phyloP scores from a whole-genome alignment of 2,888 invertebrate species.

The Dicranocentrus wangi region DNA sequence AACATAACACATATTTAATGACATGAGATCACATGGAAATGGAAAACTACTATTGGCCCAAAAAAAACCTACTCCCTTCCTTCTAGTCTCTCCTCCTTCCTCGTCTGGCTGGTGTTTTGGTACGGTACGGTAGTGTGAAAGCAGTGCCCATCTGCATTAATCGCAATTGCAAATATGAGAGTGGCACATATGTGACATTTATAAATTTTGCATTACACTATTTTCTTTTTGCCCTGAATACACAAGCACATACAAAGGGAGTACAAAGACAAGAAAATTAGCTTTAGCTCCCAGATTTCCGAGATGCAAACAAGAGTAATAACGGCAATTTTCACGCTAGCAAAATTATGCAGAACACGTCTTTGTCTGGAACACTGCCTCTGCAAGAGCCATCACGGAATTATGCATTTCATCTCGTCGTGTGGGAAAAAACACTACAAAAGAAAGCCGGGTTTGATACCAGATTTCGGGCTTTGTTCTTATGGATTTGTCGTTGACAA shows the following conservation, averaged over 20 bases:
- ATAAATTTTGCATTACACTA: conserved; percentile 31
- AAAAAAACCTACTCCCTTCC: not conserved
- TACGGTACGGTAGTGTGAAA: no score
- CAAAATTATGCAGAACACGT: conserved; percentile 33
- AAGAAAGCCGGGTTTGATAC: not conserved
- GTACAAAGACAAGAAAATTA: not conserved
- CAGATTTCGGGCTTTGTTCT: not conserved
- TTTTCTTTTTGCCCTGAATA: no score
- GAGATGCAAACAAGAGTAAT: conserved; percentile 30
- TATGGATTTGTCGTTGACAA: conserved; percentile 54
- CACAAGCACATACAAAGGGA: not conserved
- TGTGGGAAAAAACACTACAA: not conserved
- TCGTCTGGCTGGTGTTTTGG: not conserved
- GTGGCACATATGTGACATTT: conserved; percentile 45
- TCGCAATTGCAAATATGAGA: conserved; percentile 33
- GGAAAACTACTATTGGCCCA: conserved; percentile 3
- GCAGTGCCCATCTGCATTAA: conserved; percentile 22
- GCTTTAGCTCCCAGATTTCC: not conserved
- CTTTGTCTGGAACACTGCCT: not conserved
- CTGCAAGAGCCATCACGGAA: not conserved
- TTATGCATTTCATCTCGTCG: not conserved
- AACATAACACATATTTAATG: conserved; percentile 26
- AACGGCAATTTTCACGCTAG: conserved; percentile 3
- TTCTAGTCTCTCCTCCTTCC: no score
- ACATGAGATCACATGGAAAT: conserved; percentile 20